Conservation (phyloP, 2,113 vertebrate genomes). For the Cololabis saira region DNA sequence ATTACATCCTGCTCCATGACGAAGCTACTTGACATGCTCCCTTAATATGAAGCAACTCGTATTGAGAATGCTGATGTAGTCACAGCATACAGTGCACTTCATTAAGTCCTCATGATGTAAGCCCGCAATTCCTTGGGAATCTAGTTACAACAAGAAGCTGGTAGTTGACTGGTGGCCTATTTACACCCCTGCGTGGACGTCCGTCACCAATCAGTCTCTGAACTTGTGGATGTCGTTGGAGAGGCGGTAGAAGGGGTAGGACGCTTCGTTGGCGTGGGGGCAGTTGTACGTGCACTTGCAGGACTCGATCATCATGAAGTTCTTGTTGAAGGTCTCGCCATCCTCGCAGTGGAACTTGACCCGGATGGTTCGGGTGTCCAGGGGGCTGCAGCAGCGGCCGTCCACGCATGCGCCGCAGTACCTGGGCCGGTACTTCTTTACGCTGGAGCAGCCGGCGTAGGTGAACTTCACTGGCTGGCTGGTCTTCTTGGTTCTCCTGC, state of each 20-base stretch:
- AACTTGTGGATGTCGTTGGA: slow-evolving; percentile 99
- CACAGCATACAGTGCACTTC: slow-evolving; percentile 90
- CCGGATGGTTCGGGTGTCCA: slow-evolving; percentile 93
- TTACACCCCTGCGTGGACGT: slow-evolving; percentile 57
- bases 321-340: slow-evolving; percentile 95
- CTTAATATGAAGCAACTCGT: slow-evolving; percentile 92
- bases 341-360: slow-evolving; percentile 96
- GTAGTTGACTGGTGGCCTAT: slow-evolving; percentile 69
- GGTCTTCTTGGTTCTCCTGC: slow-evolving; percentile 92
- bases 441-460: slow-evolving; percentile 92
- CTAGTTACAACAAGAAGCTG: slow-evolving; percentile 81
- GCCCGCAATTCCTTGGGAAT: slow-evolving; percentile 86
- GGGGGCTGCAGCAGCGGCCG: slow-evolving; percentile 93
- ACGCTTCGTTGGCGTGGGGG: slow-evolving; percentile 87
- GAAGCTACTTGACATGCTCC: slow-evolving; percentile 95
- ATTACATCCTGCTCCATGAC: slow-evolving; percentile 94
- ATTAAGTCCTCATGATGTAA: slow-evolving; percentile 81
- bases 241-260: slow-evolving; percentile 94
- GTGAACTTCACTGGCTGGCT: slow-evolving; percentile 86
- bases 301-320: slow-evolving; percentile 97
- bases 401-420: slow-evolving; percentile 96
- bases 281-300: slow-evolving; percentile 97
- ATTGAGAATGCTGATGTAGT: slow-evolving; percentile 81
- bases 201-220: slow-evolving; percentile 87
- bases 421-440: slow-evolving; percentile 95